Evolutionary conservation across 2,797 vertebrate genomes (phyloP), one percentile per base, ranked within the genome.

Genomic region (Falco naumanni): DNA sequence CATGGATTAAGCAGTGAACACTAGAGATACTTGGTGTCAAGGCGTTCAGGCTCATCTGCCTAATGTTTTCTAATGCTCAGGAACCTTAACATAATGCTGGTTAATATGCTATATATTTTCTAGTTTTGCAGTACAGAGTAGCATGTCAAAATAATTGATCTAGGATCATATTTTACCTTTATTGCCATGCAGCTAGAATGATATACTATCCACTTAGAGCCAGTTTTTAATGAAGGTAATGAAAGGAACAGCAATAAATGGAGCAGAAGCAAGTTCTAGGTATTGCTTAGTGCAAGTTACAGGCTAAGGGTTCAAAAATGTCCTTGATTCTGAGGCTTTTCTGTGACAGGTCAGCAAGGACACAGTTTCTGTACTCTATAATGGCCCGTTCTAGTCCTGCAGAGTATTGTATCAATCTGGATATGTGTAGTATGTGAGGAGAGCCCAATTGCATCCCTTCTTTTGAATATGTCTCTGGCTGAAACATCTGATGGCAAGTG

Each of bases 171-270:
- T 88, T 93, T 84, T 4, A 9, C 66, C 29, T 95, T 94, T 87
- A 91, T 60, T 94, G 69, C 74, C 16, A 29, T 60, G 43, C 57
- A 92, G 26, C 54, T 88, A 29, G 82, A 64, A 93, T 86, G 69
- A 70, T 61, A 50, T 22, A 47, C 45, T 70, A 72, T 34, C 34
- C 11, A 39, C 72, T 95, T 87, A 75, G 28, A 95, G 75, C 5
- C 28, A 50, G 54, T 66, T 84, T 93, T 89, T 89, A 93, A 93
- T 93, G 77, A 84, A 77, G 63, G 53, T 89, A 90, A 80, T 77
- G 78, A 93, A 94, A 95, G 43, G 11, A 84, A 13, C 34, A 51
- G 63, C 37, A 82, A 39, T 75, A 86, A 93, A 77, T 70, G 33
- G 37, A 89, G 84, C 61, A 94, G 82, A 87, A 91, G 50, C 20